Conservation (phyloP, 2,113 vertebrate genomes). For the Carassius carassius region DNA sequence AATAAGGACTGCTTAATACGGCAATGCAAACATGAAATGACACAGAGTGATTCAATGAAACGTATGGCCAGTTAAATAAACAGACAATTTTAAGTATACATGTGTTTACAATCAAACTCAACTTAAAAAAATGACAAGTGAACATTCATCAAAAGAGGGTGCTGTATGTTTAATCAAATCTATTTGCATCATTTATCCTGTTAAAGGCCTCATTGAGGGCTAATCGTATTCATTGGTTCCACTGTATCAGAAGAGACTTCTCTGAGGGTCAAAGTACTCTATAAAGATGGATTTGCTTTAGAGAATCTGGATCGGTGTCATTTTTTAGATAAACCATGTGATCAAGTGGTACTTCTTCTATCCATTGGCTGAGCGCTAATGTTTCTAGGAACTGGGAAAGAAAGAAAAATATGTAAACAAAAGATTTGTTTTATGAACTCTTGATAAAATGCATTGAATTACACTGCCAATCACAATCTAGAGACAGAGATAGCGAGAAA, state of each 20-base stretch:
- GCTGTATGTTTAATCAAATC: not conserved
- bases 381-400: conserved; percentile 67
- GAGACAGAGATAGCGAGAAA: not conserved
- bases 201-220: not conserved
- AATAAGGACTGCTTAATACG: not conserved
- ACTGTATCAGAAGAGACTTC: not conserved
- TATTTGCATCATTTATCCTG: not conserved
- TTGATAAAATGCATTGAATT: not conserved
- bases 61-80: not conserved
- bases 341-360: conserved; percentile 84
- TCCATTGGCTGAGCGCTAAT: conserved; percentile 78
- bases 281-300: conserved; percentile 90
- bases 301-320: conserved; percentile 79
- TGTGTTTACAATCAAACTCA: not conserved
- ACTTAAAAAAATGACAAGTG: not conserved
- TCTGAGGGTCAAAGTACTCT: conserved; percentile 74
- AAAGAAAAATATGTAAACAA: not conserved
- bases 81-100: not conserved
- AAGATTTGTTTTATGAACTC: not conserved
- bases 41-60: not conserved
- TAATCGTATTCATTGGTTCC: not conserved
- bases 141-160: not conserved
- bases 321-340: conserved; percentile 75
- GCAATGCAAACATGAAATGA: not conserved
- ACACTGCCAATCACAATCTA: not conserved